Evolutionary conservation across 2,888 invertebrate species (phyloP), one percentile per base, ranked within the genome.

Genomic region (Sminthurinus aureus): DNA sequence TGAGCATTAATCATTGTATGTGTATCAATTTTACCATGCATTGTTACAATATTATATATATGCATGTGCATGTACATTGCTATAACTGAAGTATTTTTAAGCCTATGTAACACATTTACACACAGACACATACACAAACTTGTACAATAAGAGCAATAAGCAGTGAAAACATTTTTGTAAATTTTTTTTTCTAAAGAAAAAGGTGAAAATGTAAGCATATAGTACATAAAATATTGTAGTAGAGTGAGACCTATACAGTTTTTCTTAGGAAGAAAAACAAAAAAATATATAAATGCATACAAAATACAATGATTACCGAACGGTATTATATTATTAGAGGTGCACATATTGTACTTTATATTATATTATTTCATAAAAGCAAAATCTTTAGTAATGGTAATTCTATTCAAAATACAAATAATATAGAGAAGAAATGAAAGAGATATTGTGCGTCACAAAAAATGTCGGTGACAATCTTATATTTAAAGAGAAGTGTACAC

Each of bases 301-400:
- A 38, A 38, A 38, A 73, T 73, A 26, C 20, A 24, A 58, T 73
- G 15, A 73, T 24, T 73, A 73, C 75, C 51, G 75, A 75, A 75
- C 75, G 75, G 75, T 75, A 75, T 75, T 75, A 69, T 58, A n/a
- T n/a, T n/a, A n/a, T 58, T 12, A 24, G 24, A 73, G 38, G 73
- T 73, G 73, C 73, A 73, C 73, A 73, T 73, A 73, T 50, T 75
- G 75, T 75, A 75, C 75, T 75, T 75, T 75, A 50, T 51, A 18
- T 26, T 75, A 51, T n/a, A 69, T 50, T 51, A 15, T 75, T 38
- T 75, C 38, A 38, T n/a, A n/a, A n/a, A 38, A 38, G 38, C 38
- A 38, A 38, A 38, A 38, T 38, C 38, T 38, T 38, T 38, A 38
- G 38, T 38, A 38, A 38, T 38, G 38, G 6, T 38, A 38, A 38